Base-by-base conservation (phyloP, 1,140 invertebrate genomes). In the Chironomus tepperi region DNA sequence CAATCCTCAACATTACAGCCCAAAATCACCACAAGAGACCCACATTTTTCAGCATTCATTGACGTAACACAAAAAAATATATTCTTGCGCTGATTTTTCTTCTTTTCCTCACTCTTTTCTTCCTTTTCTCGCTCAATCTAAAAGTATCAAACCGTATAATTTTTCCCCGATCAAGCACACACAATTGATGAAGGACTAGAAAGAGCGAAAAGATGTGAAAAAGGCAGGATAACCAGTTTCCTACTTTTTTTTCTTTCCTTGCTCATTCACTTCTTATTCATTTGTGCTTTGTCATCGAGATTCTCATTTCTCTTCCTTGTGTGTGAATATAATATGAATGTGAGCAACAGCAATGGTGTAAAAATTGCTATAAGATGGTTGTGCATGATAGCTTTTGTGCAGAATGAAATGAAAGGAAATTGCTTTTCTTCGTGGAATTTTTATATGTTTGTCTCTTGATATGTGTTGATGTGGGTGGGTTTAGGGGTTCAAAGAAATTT, bases 171-270 rank as follows among this genome's bases (percentile, higher is more conserved):
- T 73, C 21, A 24, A 21, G 74, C 19, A 64, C 72, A 73, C 74
- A 73, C 47, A 43, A 43, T 73, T 75, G 74, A 74, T 65, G 16
- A 43, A 74, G 42, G 57, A 65, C 74, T 57, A 34, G n/a, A 74
- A 73, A 73, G 75, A 77, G 75, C 73, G 74, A 73, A 73, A 75
- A 42, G 65, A 73, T 64, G 75, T 75, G 73, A 57, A 57, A n/a
- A n/a, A 57, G 47, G 47, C 47, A n/a, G 47, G 47, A 57, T 57
- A 57, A 57, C n/a, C n/a, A n/a, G 47, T n/a, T 57, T 57, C 47
- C 47, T 57, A 47, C 43, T 9, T 47, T 47, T 15, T 10, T 57
- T 57, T 57, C 12, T 57, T 57, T 57, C 12, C 43, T 47, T 47
- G 3, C 47, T 57, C 47, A 12, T 70, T 70, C 18, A 5, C 18